Percentiles rank a stretch among this genome's conserved stretches.
Conservation (phyloP, 1,140 invertebrate genomes). For the Nasonia longicornis region DNA sequence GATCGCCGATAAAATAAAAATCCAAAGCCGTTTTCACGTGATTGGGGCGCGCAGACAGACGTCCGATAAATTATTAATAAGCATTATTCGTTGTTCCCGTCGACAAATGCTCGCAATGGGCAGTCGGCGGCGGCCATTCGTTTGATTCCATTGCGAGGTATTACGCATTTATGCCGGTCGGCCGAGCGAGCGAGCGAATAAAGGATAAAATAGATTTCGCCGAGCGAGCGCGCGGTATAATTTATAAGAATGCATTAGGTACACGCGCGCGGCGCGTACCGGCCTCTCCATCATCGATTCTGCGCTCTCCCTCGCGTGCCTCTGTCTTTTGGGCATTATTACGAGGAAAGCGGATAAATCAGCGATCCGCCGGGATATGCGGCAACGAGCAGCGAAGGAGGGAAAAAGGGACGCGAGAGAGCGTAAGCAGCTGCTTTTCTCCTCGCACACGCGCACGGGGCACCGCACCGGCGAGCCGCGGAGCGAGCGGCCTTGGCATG, state of each 20-base stretch:
- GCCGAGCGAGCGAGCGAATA: constrained; percentile 6
- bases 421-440: constrained; percentile 40
- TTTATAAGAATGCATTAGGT: constrained; percentile 12
- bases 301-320: neutral
- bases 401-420: constrained; percentile 6
- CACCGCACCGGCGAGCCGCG: too few relatives aligned
- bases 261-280: neutral
- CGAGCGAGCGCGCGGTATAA: neutral
- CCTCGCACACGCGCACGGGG: neutral
- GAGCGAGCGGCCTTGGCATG: constrained; percentile 18
- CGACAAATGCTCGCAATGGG: neutral
- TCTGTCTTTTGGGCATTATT: constrained; percentile 36
- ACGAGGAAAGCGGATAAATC: constrained; percentile 42
- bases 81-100: neutral
- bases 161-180: constrained; percentile 15
- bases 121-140: neutral
- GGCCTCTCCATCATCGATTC: constrained; percentile 36
- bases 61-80: constrained; percentile 19
- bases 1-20: too few relatives aligned
- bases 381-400: neutral
- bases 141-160: constrained; percentile 8
- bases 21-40: too few relatives aligned
- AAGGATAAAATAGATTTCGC: neutral
- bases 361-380: constrained; percentile 27
- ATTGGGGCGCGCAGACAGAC: too few relatives aligned